These are phyloP conservation scores for Panzeria rudis DNA, from an alignment of 2,888 invertebrate genomes.

Conservation along the genomic window DNA sequence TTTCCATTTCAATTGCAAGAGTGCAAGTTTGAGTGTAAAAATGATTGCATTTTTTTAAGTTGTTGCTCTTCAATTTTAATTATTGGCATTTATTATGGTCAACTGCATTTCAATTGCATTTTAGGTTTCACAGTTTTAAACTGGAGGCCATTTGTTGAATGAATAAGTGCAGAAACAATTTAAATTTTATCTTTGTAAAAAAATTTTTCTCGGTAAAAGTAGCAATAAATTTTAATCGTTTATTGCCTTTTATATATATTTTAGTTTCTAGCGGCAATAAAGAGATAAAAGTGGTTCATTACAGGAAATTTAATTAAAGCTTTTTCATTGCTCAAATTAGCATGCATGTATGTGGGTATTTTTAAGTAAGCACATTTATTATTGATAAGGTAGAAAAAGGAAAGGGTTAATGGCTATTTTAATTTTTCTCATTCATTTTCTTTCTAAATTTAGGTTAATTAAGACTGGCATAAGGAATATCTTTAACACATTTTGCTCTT, in stretches of 20 bases:
- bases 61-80: slow-evolving; percentile 25
- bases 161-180: background rate
- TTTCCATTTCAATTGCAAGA: slow-evolving; percentile 39
- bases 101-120: slow-evolving; percentile 23
- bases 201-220: background rate
- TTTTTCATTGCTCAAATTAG: background rate
- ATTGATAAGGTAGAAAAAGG: background rate
- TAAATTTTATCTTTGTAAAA: background rate
- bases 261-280: background rate
- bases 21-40: slow-evolving; percentile 18
- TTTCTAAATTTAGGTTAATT: background rate
- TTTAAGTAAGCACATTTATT: background rate
- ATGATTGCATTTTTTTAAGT: slow-evolving; percentile 3
- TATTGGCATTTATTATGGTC: slow-evolving; percentile 30
- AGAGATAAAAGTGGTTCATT: background rate
- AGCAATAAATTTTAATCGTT: background rate
- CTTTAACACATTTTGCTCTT: background rate
- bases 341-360: background rate
- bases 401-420: too few species aligned
- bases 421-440: background rate
- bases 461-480: background rate
- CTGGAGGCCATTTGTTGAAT: background rate
- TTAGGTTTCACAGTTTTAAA: background rate
- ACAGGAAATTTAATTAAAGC: background rate
- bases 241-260: background rate